phyloP scores from a whole-genome alignment of 2,888 invertebrate genomes.

The Vandiemenella viatica region DNA sequence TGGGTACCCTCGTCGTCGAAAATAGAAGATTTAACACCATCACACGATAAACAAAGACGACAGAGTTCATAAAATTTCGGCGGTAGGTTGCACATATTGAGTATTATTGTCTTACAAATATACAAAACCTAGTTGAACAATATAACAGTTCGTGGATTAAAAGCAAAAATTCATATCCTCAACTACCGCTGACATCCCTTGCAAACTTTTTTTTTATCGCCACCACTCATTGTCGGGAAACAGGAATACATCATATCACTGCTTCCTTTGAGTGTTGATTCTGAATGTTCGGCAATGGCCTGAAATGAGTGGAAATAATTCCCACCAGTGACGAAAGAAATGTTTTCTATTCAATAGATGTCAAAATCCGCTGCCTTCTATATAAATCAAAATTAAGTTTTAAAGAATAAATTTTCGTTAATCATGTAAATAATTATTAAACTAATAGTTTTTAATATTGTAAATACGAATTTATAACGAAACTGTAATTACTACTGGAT shows the following conservation, averaged over 20 bases:
- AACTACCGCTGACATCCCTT: slow-evolving; percentile 17
- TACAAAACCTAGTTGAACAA: slow-evolving; percentile 12
- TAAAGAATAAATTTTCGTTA: neutral
- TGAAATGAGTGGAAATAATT: neutral
- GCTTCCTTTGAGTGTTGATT: slow-evolving; percentile 7
- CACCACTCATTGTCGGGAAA: slow-evolving; percentile 18
- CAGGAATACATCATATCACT: slow-evolving; percentile 14
- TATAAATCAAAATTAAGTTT: neutral
- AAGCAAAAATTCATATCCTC: slow-evolving; percentile 14
- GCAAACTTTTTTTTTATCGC: slow-evolving; percentile 18
- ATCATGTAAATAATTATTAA: no score
- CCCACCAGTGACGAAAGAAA: neutral
- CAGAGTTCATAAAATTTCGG: slow-evolving; percentile 85
- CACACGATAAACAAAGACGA: slow-evolving; percentile 76
- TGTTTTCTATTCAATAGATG: no score
- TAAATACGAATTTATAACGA: no score
- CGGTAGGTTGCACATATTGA: slow-evolving; percentile 83
- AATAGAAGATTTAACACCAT: slow-evolving; percentile 62
- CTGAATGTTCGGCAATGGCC: slow-evolving; percentile 5
- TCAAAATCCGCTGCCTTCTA: neutral
- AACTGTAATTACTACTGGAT: no score
- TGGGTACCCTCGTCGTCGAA: slow-evolving; percentile 60
- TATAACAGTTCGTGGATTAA: slow-evolving; percentile 25
- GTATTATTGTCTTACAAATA: slow-evolving; percentile 22
- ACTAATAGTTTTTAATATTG: no score